Evolutionary conservation across 1,140 invertebrate species (phyloP).

Genomic region (Apis laboriosa): DNA sequence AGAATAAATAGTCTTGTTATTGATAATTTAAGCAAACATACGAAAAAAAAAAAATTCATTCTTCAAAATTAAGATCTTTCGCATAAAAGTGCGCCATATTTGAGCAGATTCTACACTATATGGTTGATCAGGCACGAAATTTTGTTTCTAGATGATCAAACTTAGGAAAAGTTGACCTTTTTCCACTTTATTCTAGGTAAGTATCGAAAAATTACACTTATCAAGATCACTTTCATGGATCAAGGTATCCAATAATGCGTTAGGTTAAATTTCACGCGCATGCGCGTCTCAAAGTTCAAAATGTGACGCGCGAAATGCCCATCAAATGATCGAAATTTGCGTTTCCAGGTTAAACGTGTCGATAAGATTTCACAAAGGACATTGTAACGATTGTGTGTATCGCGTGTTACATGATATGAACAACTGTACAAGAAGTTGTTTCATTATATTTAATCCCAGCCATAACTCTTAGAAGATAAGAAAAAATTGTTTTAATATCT

Average conservation of each 20-base stretch:
- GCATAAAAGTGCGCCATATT: neutral
- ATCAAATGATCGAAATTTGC: neutral
- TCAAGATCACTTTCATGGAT: neutral
- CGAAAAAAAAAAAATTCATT: neutral
- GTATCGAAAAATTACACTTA: neutral
- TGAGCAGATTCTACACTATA: neutral
- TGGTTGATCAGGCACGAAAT: neutral
- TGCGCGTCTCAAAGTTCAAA: neutral
- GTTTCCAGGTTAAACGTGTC: neutral
- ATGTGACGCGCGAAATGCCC: neutral
- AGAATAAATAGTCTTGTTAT: too few relatives aligned
- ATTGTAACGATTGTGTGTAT: slow-evolving; percentile 12
- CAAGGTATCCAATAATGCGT: neutral
- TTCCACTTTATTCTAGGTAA: neutral
- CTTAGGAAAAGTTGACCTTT: neutral
- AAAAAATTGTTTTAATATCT: too few relatives aligned
- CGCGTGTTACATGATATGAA: neutral
- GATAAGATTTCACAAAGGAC: slow-evolving; percentile 16
- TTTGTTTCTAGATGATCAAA: neutral
- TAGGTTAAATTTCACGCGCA: neutral
- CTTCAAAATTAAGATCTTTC: neutral
- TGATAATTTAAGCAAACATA: too few relatives aligned
- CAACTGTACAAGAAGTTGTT: neutral
- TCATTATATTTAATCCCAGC: too few relatives aligned
- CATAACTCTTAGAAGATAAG: too few relatives aligned